Conservation (phyloP, 2,797 vertebrate species). For the Channa striata region DNA sequence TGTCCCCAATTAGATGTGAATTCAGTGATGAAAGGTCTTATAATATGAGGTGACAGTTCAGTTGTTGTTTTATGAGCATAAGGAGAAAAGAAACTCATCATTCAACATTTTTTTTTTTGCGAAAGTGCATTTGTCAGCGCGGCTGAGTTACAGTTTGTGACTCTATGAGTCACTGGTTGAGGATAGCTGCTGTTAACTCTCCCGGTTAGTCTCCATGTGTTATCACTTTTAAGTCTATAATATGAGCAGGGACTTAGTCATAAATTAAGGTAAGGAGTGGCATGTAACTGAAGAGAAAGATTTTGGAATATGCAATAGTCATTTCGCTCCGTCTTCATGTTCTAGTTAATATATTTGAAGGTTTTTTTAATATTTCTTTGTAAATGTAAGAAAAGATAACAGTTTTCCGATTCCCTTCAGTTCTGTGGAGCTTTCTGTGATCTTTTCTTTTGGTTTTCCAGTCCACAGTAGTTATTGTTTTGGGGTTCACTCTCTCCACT, state of each 20-base stretch:
- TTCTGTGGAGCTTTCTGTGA: constrained; percentile 8
- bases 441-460: constrained; percentile 9
- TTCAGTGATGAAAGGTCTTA: constrained; percentile 22
- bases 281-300: too few species aligned
- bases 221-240: too few species aligned
- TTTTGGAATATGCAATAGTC: too few species aligned
- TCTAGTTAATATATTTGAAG: too few species aligned
- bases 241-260: too few species aligned
- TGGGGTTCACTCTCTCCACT: not conserved
- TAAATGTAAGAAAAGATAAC: too few species aligned
- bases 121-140: constrained; percentile 15
- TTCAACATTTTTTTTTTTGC: constrained; percentile 1
- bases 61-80: constrained; percentile 1
- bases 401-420: constrained; percentile 1
- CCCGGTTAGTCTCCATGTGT: too few species aligned
- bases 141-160: not conserved
- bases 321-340: too few species aligned
- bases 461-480: not conserved
- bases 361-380: too few species aligned
- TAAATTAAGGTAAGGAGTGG: too few species aligned
- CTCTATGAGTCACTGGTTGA: too few species aligned
- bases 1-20: constrained; percentile 22
- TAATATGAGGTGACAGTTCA: constrained; percentile 11
- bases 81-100: constrained; percentile 13
- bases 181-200: too few species aligned